Evolutionary conservation across 2,797 vertebrate genomes (phyloP).

Genomic region (Manis javanica): DNA sequence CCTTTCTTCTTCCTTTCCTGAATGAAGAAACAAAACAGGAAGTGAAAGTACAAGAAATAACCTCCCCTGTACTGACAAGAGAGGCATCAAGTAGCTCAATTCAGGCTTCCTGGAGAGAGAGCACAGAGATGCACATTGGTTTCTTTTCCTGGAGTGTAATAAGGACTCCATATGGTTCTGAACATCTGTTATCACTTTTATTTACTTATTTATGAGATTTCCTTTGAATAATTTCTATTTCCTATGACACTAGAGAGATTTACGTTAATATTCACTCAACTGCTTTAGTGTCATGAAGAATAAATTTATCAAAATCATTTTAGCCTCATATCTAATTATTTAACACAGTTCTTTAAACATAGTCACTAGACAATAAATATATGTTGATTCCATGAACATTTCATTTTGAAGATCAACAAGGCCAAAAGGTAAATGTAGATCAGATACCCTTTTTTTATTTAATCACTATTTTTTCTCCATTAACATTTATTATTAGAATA

Average conservation of each 20-base stretch:
- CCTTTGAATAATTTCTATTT: background rate
- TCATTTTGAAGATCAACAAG: background rate
- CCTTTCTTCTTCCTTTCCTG: background rate
- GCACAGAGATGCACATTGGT: background rate
- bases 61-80: background rate
- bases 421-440: background rate
- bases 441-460: background rate
- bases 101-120: background rate
- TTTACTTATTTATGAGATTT: background rate
- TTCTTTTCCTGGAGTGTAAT: background rate
- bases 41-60: background rate
- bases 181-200: background rate
- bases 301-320: slow-evolving; percentile 1
- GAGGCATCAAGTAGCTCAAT: background rate
- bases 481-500: background rate
- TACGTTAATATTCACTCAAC: background rate
- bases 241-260: background rate
- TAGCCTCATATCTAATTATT: background rate
- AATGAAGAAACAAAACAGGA: background rate
- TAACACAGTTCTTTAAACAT: background rate
- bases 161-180: background rate
- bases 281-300: background rate
- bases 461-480: background rate
- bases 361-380: background rate
- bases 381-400: background rate